These are phyloP conservation scores for Epinephelus malabaricus DNA, from an alignment of 2,797 vertebrate species.

Conservation along the genomic window DNA sequence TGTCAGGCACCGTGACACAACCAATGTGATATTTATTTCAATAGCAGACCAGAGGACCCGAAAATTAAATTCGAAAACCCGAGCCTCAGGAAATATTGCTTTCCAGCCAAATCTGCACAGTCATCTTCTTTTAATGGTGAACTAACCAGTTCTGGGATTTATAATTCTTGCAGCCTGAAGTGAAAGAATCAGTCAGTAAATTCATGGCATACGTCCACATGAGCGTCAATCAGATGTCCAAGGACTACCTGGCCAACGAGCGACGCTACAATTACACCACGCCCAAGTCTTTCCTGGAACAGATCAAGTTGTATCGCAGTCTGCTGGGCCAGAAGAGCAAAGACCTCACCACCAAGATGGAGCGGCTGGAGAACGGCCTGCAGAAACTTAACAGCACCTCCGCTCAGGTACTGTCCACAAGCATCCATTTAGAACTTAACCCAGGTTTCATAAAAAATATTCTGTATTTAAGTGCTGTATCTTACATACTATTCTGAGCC, in stretches of 20 bases:
- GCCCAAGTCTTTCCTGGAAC: slow-evolving; percentile 97
- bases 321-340: slow-evolving; percentile 87
- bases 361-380: slow-evolving; percentile 93
- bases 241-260: slow-evolving; percentile 90
- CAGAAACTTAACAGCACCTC: slow-evolving; percentile 95
- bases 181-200: slow-evolving; percentile 93
- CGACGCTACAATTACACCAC: slow-evolving; percentile 96
- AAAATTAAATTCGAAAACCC: slow-evolving; percentile 28
- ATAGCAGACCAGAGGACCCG: slow-evolving; percentile 30
- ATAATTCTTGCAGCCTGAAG: slow-evolving; percentile 59
- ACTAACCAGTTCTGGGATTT: slow-evolving; percentile 34
- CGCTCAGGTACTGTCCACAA: slow-evolving; percentile 86
- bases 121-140: slow-evolving; percentile 33
- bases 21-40: slow-evolving; percentile 51
- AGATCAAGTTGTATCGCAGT: slow-evolving; percentile 93
- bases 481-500: not conserved
- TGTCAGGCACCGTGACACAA: slow-evolving; percentile 45
- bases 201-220: slow-evolving; percentile 96
- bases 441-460: no score
- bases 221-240: slow-evolving; percentile 92
- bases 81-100: slow-evolving; percentile 43
- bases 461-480: no score
- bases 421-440: not conserved
- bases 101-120: slow-evolving; percentile 26
- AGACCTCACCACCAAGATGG: slow-evolving; percentile 91